Conservation (phyloP, 2,113 vertebrate species). For the Chaenogobius annularis region DNA sequence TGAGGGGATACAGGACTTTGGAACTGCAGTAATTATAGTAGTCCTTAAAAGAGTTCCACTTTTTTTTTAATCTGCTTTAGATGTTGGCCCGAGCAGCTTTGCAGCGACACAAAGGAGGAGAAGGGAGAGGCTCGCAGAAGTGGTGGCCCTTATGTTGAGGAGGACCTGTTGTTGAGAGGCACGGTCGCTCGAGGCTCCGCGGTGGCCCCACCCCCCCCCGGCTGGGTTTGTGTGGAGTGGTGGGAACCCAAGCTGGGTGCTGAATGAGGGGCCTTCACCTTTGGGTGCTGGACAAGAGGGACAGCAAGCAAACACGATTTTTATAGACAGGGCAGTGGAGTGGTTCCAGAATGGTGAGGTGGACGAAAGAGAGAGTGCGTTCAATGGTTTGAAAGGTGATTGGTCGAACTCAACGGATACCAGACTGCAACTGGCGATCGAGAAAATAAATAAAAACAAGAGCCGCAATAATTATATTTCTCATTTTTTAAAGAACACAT, state of each 20-base stretch:
- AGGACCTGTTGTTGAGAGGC: conserved; percentile 49
- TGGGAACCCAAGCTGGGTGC: conserved; percentile 69
- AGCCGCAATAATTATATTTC: too few relatives aligned
- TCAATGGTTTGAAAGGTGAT: neutral
- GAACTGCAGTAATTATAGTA: neutral
- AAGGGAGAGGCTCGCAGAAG: conserved; percentile 14
- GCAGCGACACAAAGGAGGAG: conserved; percentile 24
- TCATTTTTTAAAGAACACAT: too few relatives aligned
- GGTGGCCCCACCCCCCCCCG: conserved; percentile 38
- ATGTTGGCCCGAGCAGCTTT: conserved; percentile 35
- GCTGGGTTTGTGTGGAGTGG: conserved; percentile 56
- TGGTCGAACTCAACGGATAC: too few relatives aligned
- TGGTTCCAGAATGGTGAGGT: neutral
- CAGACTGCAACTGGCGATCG: neutral
- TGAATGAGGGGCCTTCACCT: conserved; percentile 68
- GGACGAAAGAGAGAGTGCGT: too few relatives aligned
- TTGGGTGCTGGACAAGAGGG: conserved; percentile 47
- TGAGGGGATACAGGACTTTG: neutral
- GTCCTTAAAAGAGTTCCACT: conserved; percentile 26
- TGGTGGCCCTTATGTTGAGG: conserved; percentile 30
- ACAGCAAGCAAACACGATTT: neutral
- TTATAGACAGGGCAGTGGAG: neutral
- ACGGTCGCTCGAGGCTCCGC: conserved; percentile 29
- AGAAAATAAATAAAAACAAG: too few relatives aligned
- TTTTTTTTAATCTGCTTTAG: conserved; percentile 40